A percentile compares a stretch with the other conserved stretches of the same genome.
phyloP scores from a whole-genome alignment of 2,797 vertebrate genomes.

The Pseudochaenichthys georgianus region DNA sequence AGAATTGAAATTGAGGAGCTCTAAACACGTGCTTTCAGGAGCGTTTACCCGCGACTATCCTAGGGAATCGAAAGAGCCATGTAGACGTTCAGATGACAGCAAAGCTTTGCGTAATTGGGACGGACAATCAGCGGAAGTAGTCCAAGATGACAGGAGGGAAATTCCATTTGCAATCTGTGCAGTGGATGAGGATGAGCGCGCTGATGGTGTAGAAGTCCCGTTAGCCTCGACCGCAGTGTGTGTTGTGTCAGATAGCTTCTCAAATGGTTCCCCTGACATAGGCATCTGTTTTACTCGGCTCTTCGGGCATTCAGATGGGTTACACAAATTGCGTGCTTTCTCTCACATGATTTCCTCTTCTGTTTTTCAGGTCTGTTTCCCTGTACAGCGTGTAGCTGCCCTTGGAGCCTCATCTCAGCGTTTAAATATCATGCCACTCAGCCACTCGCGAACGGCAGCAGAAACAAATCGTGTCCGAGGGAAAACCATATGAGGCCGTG shows the following conservation, averaged over 20 bases:
- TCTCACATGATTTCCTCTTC: constrained; percentile 34
- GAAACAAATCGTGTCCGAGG: constrained; percentile 31
- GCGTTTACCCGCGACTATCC: constrained; percentile 18
- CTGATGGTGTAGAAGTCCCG: constrained; percentile 34
- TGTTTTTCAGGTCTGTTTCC: constrained; percentile 15
- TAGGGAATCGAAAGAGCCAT: constrained; percentile 17
- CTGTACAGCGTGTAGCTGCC: constrained; percentile 11
- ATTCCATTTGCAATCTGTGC: constrained; percentile 40
- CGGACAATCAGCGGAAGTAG: constrained; percentile 10
- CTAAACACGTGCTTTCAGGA: constrained; percentile 23
- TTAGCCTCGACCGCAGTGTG: constrained; percentile 8
- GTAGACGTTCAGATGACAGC: constrained; percentile 1
- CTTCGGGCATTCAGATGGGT: background rate
- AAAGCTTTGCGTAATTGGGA: constrained; percentile 24
- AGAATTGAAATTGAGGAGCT: constrained; percentile 13
- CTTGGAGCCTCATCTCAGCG: constrained; percentile 18
- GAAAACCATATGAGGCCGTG: constrained; percentile 24
- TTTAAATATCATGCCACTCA: constrained; percentile 44
- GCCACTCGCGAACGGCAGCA: constrained; percentile 7
- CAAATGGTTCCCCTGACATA: constrained; percentile 24
- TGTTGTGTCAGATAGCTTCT: background rate
- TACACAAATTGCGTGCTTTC: constrained; percentile 10
- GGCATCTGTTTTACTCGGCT: constrained; percentile 28
- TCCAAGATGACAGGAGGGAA: constrained; percentile 37
- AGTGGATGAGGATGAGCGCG: constrained; percentile 32